These are phyloP conservation scores for Phyllotis vaccarum DNA, from an alignment of 2,797 vertebrate species.

Conservation along the genomic window DNA sequence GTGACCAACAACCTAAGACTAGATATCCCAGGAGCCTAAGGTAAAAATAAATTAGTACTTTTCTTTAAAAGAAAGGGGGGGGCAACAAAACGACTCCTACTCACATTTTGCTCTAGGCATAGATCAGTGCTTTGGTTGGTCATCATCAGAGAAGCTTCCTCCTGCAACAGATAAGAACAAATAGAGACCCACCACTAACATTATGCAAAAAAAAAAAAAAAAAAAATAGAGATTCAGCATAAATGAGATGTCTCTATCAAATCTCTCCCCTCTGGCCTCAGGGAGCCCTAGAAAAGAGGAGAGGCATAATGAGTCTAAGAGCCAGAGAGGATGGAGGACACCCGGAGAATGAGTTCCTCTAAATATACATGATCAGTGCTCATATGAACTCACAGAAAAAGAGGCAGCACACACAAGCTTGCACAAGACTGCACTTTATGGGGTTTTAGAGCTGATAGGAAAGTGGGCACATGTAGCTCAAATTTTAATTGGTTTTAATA, in stretches of 20 bases:
- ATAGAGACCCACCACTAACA: not conserved
- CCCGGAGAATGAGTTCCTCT: not conserved
- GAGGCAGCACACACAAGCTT: no score
- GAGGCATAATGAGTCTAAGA: not conserved
- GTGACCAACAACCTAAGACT: no score
- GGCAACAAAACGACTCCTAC: not conserved
- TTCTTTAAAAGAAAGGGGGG: not conserved
- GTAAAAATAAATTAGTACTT: not conserved
- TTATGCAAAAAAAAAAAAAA: not conserved
- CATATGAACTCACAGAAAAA: not conserved
- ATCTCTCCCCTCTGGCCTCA: not conserved
- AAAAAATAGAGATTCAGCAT: not conserved
- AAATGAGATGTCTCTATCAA: not conserved
- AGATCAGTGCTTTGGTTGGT: not conserved
- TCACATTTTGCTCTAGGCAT: not conserved
- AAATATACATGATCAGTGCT: not conserved
- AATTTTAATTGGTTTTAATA: no score
- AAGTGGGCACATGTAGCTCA: no score
- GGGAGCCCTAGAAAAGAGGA: not conserved
- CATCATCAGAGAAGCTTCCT: not conserved
- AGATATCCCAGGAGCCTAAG: not conserved
- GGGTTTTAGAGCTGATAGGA: not conserved
- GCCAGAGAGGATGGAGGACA: not conserved
- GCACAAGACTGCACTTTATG: not conserved
- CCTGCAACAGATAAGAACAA: not conserved